Conservation (phyloP, 2,113 vertebrate genomes). For the Serinus canaria region DNA sequence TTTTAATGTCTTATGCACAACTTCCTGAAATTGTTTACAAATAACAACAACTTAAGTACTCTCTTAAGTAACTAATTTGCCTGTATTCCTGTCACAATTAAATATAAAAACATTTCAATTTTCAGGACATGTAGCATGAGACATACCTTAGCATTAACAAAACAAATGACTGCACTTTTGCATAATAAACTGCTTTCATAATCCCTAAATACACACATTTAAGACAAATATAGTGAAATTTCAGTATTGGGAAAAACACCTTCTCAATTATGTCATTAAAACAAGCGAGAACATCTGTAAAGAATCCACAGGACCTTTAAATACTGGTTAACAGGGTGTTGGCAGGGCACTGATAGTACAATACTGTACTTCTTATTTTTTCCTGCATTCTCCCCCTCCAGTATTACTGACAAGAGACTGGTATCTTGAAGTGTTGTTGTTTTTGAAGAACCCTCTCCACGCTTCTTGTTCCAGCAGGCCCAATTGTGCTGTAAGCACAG, state of each 20-base stretch:
- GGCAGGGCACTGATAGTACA: constrained; percentile 69
- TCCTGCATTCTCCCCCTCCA: constrained; percentile 50
- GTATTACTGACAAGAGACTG: constrained; percentile 73
- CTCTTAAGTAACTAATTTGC: not conserved
- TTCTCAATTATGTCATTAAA: constrained; percentile 40
- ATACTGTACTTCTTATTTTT: constrained; percentile 55
- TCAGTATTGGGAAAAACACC: constrained; percentile 53
- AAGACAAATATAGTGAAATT: constrained; percentile 59
- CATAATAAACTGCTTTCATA: constrained; percentile 50
- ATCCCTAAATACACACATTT: constrained; percentile 29
- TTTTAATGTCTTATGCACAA: not conserved
- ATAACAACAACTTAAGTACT: not conserved
- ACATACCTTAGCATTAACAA: constrained; percentile 41
- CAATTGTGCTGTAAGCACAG: constrained; percentile 77
- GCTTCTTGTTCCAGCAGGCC: constrained; percentile 75
- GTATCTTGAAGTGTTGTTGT: constrained; percentile 75
- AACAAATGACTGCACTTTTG: not conserved
- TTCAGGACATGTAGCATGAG: constrained; percentile 12
- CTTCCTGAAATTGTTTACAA: not conserved
- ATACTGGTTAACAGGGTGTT: constrained; percentile 60
- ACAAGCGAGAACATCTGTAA: constrained; percentile 62
- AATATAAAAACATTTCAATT: not conserved
- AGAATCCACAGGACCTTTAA: constrained; percentile 57
- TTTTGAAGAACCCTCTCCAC: constrained; percentile 80
- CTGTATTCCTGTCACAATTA: not conserved